These are phyloP conservation scores for Melangyna quadrimaculata DNA, from an alignment of 2,888 invertebrate genomes.

Conservation along the genomic window DNA sequence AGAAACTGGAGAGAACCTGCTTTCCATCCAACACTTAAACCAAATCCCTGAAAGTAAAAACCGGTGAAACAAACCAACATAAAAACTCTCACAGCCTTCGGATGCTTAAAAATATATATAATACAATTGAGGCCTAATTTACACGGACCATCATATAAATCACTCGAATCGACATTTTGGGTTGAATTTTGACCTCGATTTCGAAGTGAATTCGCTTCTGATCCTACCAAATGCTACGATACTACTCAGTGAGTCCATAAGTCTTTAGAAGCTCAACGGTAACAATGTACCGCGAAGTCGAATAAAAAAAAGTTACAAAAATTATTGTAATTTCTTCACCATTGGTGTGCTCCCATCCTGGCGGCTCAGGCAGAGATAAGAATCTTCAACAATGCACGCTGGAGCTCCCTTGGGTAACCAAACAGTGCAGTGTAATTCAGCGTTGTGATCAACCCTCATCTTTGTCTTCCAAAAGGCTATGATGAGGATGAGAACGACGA, in stretches of 20 bases:
- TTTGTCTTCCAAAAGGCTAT: not conserved
- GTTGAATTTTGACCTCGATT: slow-evolving; percentile 66
- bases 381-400: slow-evolving; percentile 57
- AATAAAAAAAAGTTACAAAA: slow-evolving; percentile 45
- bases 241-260: not conserved
- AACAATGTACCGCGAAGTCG: slow-evolving; percentile 45
- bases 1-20: slow-evolving; percentile 26
- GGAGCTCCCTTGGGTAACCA: slow-evolving; percentile 48
- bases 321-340: slow-evolving; percentile 70
- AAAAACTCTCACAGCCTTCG: slow-evolving; percentile 63
- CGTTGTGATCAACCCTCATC: slow-evolving; percentile 6
- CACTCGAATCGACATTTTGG: slow-evolving; percentile 65
- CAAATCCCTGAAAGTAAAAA: slow-evolving; percentile 18
- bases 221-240: not conserved
- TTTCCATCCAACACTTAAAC: not conserved
- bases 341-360: slow-evolving; percentile 37
- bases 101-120: not conserved
- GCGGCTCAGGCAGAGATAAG: slow-evolving; percentile 26
- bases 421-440: not conserved
- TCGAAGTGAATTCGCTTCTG: slow-evolving; percentile 60
- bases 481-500: slow-evolving; percentile 17
- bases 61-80: not conserved
- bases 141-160: slow-evolving; percentile 55
- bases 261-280: slow-evolving; percentile 18
- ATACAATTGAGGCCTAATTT: slow-evolving; percentile 55